Evolutionary conservation across 2,797 vertebrate genomes (phyloP).

Genomic region (Pogoniulus pusillus): DNA sequence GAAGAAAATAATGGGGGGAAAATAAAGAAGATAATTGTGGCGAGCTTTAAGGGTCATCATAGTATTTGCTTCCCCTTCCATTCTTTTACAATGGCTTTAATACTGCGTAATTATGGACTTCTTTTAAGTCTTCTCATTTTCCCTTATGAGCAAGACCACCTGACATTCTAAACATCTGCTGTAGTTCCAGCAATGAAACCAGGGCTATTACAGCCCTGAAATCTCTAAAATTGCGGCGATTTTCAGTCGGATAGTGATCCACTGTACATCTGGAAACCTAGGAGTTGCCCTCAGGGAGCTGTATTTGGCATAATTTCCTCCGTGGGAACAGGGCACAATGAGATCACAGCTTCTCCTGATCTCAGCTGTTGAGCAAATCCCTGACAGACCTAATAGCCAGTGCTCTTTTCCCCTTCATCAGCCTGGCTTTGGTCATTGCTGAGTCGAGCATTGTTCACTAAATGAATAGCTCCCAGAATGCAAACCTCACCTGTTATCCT

Average conservation of each 20-base stretch:
- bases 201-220: neutral
- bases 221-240: constrained; percentile 12
- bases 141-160: neutral
- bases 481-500: constrained; percentile 49
- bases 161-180: neutral
- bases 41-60: neutral
- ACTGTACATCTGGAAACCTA: constrained; percentile 17
- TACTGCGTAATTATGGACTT: neutral
- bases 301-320: constrained; percentile 10
- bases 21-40: neutral
- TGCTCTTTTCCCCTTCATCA: constrained; percentile 40
- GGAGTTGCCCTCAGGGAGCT: neutral
- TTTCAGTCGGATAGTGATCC: constrained; percentile 1
- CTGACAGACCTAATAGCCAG: neutral
- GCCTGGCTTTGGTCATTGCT: constrained; percentile 1
- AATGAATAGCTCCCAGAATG: constrained; percentile 45
- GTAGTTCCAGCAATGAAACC: neutral
- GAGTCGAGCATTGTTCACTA: constrained; percentile 25
- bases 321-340: neutral
- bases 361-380: constrained; percentile 46
- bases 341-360: constrained; percentile 31
- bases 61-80: neutral
- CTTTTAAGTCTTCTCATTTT: constrained; percentile 10
- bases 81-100: constrained; percentile 6
- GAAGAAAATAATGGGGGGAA: neutral